Evolutionary conservation across 2,113 vertebrate genomes (phyloP).

Genomic region (Grammatotria lemairii): DNA sequence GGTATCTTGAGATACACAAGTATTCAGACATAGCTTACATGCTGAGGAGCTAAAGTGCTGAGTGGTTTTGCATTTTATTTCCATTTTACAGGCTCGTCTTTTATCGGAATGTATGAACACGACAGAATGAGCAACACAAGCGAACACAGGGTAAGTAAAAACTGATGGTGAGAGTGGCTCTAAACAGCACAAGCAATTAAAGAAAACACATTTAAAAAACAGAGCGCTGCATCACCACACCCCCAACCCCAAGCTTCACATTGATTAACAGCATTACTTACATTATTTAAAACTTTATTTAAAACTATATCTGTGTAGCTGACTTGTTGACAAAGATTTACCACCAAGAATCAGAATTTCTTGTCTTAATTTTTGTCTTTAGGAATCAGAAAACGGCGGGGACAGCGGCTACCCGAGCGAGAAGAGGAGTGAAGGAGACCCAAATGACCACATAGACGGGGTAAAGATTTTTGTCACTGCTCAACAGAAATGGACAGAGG

Average conservation of each 20-base stretch:
- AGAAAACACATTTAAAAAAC: rapidly evolving
- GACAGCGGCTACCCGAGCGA: constrained; percentile 96
- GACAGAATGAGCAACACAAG: constrained; percentile 63
- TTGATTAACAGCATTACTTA: background rate
- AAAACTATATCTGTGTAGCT: background rate
- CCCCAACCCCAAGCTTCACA: background rate
- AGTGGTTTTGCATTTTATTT: background rate
- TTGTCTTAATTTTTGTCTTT: background rate
- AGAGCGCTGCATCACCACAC: rapidly evolving
- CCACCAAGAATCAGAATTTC: background rate
- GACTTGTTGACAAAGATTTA: rapidly evolving
- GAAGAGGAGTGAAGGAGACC: constrained; percentile 85
- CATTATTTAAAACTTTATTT: background rate
- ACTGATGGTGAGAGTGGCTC: background rate
- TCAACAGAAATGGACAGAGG: background rate
- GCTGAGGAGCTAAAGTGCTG: background rate
- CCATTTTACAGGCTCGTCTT: constrained; percentile 72
- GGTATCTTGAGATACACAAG: background rate
- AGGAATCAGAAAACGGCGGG: constrained; percentile 89
- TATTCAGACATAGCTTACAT: background rate
- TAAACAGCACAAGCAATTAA: background rate
- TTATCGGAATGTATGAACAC: constrained; percentile 76
- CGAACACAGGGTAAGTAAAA: constrained; percentile 79
- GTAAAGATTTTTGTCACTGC: constrained; percentile 34
- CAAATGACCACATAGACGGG: constrained; percentile 77